phyloP scores from a whole-genome alignment of 2,797 vertebrate species.

The Pseudocheirus occidentalis region DNA sequence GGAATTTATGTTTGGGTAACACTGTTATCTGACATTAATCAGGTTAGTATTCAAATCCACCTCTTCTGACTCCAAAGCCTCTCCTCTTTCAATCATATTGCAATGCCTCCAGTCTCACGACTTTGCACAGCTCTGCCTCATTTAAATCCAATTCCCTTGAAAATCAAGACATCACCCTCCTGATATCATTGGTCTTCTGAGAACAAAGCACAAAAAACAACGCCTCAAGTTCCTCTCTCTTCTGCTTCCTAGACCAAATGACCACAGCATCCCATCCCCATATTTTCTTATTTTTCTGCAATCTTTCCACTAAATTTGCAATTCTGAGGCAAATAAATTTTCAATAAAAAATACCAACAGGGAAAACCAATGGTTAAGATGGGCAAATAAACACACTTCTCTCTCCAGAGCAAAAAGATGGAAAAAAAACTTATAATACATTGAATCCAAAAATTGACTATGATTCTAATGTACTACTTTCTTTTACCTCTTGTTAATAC shows the following conservation, averaged over 20 bases:
- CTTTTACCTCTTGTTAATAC: neutral
- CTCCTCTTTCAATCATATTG: neutral
- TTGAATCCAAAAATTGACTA: neutral
- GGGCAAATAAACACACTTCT: neutral
- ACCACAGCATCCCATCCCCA: constrained; percentile 13
- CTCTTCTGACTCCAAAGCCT: neutral
- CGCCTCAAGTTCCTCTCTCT: neutral
- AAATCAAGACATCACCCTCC: neutral
- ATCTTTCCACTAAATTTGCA: constrained; percentile 7
- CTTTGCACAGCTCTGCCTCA: neutral
- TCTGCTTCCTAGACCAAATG: neutral
- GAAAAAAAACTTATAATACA: neutral
- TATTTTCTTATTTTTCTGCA: constrained; percentile 23
- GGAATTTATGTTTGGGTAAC: neutral
- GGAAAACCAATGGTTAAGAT: neutral
- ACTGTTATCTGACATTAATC: neutral
- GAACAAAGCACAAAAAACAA: neutral
- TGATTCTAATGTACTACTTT: neutral
- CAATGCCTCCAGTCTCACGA: neutral
- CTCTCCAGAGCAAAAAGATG: neutral
- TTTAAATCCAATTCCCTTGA: neutral
- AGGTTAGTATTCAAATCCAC: neutral
- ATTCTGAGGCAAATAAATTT: constrained; percentile 21
- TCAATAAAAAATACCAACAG: neutral
- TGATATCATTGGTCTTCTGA: neutral